These are phyloP conservation scores for Neodontobutis hainanensis DNA, from an alignment of 2,113 vertebrate species.

Conservation along the genomic window DNA sequence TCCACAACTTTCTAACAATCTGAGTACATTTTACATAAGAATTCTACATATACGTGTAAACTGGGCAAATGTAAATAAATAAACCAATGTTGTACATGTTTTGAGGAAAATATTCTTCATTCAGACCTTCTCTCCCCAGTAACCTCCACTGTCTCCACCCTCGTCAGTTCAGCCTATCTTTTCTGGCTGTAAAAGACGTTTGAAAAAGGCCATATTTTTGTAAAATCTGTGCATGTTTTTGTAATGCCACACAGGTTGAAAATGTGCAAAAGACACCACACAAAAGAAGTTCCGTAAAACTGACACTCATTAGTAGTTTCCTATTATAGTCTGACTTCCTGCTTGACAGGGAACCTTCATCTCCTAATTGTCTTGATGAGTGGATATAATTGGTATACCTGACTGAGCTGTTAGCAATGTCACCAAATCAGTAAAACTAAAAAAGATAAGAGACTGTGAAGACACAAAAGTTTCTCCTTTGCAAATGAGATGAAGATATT, in stretches of 20 bases:
- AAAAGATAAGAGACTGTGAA: constrained; percentile 14
- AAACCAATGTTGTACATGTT: no score
- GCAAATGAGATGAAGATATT: constrained; percentile 66
- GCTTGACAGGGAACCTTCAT: constrained; percentile 64
- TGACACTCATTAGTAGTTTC: constrained; percentile 66
- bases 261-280: constrained; percentile 1
- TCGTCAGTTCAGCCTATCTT: no score
- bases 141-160: no score
- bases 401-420: constrained; percentile 58
- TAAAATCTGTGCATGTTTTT: neutral
- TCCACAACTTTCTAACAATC: neutral
- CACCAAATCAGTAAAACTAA: constrained; percentile 32
- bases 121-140: no score
- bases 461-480: constrained; percentile 23
- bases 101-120: no score
- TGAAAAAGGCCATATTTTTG: no score
- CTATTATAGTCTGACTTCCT: constrained; percentile 62
- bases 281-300: constrained; percentile 32
- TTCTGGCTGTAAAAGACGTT: no score
- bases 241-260: neutral
- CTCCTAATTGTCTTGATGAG: constrained; percentile 78
- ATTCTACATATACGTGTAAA: neutral
- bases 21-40: neutral
- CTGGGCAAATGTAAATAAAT: neutral
- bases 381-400: constrained; percentile 68